These are phyloP conservation scores for Centropus bengalensis DNA, from an alignment of 2,113 vertebrate genomes.

Conservation along the genomic window DNA sequence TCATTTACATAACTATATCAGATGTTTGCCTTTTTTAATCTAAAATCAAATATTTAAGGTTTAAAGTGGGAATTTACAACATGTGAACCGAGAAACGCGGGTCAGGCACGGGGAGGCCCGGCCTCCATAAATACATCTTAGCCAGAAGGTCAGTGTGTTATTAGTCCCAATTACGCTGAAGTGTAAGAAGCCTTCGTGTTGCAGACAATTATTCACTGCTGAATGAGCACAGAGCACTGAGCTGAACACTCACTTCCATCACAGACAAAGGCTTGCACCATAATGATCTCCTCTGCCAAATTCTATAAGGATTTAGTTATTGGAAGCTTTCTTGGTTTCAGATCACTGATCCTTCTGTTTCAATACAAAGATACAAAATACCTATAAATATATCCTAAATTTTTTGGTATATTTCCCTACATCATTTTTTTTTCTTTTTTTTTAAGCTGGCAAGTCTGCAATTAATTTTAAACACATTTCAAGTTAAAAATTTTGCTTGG, in stretches of 20 bases:
- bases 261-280: conserved; percentile 28
- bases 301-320: conserved; percentile 19
- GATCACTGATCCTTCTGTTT: neutral
- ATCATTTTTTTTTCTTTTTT: neutral
- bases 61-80: neutral
- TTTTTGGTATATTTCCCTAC: neutral
- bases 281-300: conserved; percentile 35
- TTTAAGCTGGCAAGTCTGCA: neutral
- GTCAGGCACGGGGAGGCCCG: conserved; percentile 17
- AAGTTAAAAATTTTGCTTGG: conserved; percentile 9
- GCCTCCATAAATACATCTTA: conserved; percentile 55
- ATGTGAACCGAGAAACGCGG: neutral
- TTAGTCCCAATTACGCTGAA: conserved; percentile 73
- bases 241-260: conserved; percentile 31
- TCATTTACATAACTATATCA: neutral
- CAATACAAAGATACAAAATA: neutral
- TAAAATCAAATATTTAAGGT: neutral
- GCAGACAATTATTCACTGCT: conserved; percentile 70
- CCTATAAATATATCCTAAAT: neutral
- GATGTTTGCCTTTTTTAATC: neutral
- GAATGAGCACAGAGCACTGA: conserved; percentile 65
- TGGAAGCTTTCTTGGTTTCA: conserved; percentile 21
- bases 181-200: conserved; percentile 49
- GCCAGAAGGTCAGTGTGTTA: conserved; percentile 69
- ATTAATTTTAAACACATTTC: neutral